phyloP scores from a whole-genome alignment of 1,140 invertebrate genomes.

The Bilobella aurantiaca region DNA sequence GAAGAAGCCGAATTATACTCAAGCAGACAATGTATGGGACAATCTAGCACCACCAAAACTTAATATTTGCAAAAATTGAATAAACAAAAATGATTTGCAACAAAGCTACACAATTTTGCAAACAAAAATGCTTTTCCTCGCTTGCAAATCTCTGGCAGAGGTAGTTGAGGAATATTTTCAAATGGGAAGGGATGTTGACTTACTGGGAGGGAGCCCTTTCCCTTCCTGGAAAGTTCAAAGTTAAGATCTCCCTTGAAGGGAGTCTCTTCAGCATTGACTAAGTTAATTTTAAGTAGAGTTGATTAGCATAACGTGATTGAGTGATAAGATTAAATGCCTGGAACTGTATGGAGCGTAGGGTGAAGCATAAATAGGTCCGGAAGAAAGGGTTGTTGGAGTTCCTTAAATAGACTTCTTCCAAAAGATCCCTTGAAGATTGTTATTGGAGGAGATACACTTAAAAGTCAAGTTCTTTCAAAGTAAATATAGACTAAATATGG shows the following conservation, averaged over 20 bases:
- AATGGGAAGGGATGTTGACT: no score
- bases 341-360: neutral
- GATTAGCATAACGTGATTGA: slow-evolving; percentile 7
- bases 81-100: no score
- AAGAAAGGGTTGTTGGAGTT: neutral
- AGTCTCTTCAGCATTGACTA: neutral
- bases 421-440: neutral
- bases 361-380: neutral
- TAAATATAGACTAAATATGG: slow-evolving; percentile 8
- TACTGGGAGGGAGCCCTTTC: neutral
- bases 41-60: no score
- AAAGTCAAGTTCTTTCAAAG: neutral
- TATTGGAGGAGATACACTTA: neutral
- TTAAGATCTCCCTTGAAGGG: neutral
- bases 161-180: no score
- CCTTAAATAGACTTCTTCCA: neutral
- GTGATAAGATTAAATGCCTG: slow-evolving; percentile 1
- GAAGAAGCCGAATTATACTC: no score
- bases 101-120: no score
- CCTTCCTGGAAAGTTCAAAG: neutral
- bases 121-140: no score
- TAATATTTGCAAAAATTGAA: no score
- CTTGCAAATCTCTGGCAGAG: no score
- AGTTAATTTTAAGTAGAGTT: slow-evolving; percentile 8
- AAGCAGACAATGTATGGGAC: no score